Percentiles rank a stretch among this genome's conserved stretches.
These are phyloP conservation scores for Percina caprodes DNA, from an alignment of 2,113 vertebrate genomes.

Conservation along the genomic window DNA sequence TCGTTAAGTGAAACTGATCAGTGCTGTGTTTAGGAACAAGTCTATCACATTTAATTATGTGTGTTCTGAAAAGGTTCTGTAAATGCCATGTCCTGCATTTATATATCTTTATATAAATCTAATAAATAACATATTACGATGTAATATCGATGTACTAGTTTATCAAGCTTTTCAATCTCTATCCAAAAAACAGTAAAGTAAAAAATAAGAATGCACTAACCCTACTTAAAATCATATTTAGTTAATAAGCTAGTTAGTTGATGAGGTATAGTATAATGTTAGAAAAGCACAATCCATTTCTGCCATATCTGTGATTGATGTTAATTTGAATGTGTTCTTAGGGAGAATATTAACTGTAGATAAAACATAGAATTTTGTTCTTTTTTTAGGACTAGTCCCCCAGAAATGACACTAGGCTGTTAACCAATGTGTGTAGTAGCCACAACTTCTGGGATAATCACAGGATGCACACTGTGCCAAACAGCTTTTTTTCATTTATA, in stretches of 20 bases:
- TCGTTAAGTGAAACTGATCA: conserved; percentile 41
- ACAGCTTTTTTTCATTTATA: too few relatives aligned
- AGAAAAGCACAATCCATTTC: background rate
- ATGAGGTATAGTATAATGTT: too few relatives aligned
- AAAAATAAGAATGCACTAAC: background rate
- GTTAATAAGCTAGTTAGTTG: too few relatives aligned
- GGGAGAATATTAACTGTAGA: background rate
- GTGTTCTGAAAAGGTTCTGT: conserved; percentile 5
- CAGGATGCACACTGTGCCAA: background rate
- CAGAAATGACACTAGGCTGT: background rate
- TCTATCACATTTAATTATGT: conserved; percentile 32
- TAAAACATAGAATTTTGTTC: background rate
- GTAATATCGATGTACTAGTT: too few relatives aligned
- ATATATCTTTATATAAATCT: background rate
- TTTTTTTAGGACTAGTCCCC: background rate
- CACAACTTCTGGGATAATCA: background rate
- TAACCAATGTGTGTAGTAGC: background rate
- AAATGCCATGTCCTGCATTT: background rate
- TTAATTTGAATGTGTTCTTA: background rate
- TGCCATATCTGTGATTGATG: background rate
- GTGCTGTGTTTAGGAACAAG: conserved; percentile 31
- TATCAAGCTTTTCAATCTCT: background rate
- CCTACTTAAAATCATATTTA: too few relatives aligned
- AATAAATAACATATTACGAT: background rate
- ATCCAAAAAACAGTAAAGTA: background rate